These are phyloP conservation scores for Diacarnus erythraeanus DNA, from an alignment of 37 sponge, comb jelly and placozoan genomes.

Conservation along the genomic window DNA sequence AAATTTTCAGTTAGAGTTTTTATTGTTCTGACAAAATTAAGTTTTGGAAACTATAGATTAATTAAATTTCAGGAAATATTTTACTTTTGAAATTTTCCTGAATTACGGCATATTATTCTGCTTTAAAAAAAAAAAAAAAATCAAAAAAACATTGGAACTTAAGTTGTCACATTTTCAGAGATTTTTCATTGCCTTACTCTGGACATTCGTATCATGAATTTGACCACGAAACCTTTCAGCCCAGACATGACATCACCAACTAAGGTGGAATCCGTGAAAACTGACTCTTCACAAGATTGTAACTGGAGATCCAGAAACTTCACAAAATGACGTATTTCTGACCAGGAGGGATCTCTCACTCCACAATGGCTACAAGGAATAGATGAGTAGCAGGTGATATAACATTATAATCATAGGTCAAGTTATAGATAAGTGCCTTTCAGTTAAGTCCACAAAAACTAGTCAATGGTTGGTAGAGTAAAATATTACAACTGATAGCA, in stretches of 20 bases:
- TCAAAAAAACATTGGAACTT: too few relatives aligned
- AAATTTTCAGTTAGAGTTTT: neutral
- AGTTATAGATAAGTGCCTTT: neutral
- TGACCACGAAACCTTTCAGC: slow-evolving; percentile 77
- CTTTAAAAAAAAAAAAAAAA: neutral
- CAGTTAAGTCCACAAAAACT: neutral
- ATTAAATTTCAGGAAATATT: neutral
- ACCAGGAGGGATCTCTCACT: slow-evolving; percentile 81
- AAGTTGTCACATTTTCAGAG: too few relatives aligned
- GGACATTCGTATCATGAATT: slow-evolving; percentile 90
- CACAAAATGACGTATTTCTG: slow-evolving; percentile 83
- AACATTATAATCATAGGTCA: too few relatives aligned
- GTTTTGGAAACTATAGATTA: neutral
- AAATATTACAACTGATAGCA: too few relatives aligned
- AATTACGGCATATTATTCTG: neutral
- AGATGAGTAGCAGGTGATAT: too few relatives aligned
- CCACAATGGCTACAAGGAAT: slow-evolving; percentile 51
- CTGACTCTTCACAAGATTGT: slow-evolving; percentile 63
- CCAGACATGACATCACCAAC: slow-evolving; percentile 53
- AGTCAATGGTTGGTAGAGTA: neutral
- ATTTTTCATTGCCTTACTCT: too few relatives aligned
- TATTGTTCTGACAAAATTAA: neutral
- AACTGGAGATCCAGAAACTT: slow-evolving; percentile 81
- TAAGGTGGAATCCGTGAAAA: slow-evolving; percentile 54
- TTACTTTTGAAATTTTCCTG: neutral